These are phyloP conservation scores for Tokudaia tokunoshimensis DNA, from an alignment of 2,797 vertebrate species.

Conservation along the genomic window DNA sequence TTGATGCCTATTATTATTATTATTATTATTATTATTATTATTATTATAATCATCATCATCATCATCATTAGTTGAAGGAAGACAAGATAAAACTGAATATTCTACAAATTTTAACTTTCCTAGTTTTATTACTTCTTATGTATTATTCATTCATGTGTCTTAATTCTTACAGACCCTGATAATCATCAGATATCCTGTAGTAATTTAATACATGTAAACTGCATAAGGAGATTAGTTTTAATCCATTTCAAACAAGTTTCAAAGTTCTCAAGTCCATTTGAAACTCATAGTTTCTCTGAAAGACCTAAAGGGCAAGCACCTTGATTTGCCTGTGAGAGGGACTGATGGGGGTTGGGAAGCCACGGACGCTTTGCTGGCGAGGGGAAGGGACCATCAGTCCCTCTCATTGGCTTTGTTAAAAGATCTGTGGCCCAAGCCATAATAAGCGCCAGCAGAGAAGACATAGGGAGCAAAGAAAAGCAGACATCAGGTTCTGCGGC, in stretches of 20 bases:
- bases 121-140: conserved; percentile 3
- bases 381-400: background rate
- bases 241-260: background rate
- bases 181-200: background rate
- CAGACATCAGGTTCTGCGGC: background rate
- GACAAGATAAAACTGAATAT: conserved; percentile 37
- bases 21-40: too few species aligned
- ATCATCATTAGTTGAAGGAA: background rate
- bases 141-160: background rate
- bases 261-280: background rate
- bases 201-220: conserved; percentile 1
- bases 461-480: background rate
- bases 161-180: conserved; percentile 32
- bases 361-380: background rate
- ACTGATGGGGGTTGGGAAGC: background rate
- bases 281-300: background rate
- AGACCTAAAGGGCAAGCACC: background rate
- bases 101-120: conserved; percentile 14
- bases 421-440: background rate
- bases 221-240: background rate
- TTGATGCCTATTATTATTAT: background rate
- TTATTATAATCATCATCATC: too few species aligned
- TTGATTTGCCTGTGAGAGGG: background rate
- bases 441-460: background rate
- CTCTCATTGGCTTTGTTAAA: background rate